Base-by-base conservation (phyloP, 1,140 invertebrate species). In the Sycobia sp. region DNA sequence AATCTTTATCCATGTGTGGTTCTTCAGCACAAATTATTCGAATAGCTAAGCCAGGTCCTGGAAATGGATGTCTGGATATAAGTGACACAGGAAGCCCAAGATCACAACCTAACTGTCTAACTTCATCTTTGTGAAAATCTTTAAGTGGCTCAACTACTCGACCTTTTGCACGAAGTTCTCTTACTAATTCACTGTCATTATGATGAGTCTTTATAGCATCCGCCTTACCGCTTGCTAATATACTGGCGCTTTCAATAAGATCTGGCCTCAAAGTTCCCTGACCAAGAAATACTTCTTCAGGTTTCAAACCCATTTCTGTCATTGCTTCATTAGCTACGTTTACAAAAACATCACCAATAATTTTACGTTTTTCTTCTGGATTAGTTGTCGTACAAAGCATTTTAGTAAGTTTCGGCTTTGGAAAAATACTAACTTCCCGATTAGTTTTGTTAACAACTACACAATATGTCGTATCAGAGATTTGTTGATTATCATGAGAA, bases 91-190 rank as follows among this genome's bases (percentile, higher is more conserved):
- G 92, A 43, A 99, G 84, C 0, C 95, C 96, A 55, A 99, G 84
- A 79, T 97, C 93, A 73, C 87, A 84, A 46, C 97, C 98, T 54
- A 94, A 77, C 29, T 84, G 83, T 59, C 92, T 84, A 51, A 99
- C 97, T 86, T 99, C 98, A 80, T 99, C 97, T 84, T 99, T 99
- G 76, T 99, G 97, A 77, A 99, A 99, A 83, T 99, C 97, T 83
- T 91, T 93, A 13, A 99, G 84, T n/a, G 97, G 97, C 83, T 99
- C 97, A 20, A 99, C 90, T 14, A 99, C 95, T 61, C 93, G 84
- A 13, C 93, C 96, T 71, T 92, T 82, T 67, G 87, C 86, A 62
- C 97, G 84, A 49, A 99, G 83, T 74, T 91, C 86, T 67, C 96
- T 83, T n/a, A 99, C 95, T 20, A 99, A 84, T 73, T 95, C 94